These are phyloP conservation scores for Pteropus rufus DNA, from an alignment of 2,797 vertebrate genomes.

Conservation along the genomic window DNA sequence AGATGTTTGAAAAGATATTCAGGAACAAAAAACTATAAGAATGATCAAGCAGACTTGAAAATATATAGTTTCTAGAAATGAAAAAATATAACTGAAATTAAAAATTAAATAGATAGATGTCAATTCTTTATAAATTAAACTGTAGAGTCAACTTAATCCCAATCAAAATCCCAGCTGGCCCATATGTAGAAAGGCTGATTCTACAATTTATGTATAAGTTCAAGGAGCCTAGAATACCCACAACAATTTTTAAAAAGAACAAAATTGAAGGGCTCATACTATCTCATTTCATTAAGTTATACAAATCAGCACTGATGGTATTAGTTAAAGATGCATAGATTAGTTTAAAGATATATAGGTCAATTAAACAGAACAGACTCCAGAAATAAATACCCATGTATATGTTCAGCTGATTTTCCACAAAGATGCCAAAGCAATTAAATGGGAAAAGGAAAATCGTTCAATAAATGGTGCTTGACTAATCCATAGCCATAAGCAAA, in stretches of 20 bases:
- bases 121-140: neutral
- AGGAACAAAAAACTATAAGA: neutral
- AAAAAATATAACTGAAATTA: slow-evolving; percentile 23
- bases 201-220: neutral
- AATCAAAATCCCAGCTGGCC: neutral
- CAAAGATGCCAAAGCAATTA: neutral
- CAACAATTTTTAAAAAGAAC: neutral
- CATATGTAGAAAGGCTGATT: neutral
- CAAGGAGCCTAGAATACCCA: neutral
- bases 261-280: neutral
- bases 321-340: neutral
- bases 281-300: neutral
- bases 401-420: neutral
- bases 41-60: neutral
- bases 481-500: neutral
- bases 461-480: neutral
- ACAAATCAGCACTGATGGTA: neutral
- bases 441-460: neutral
- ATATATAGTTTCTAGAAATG: neutral
- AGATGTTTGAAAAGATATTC: neutral
- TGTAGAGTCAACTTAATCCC: neutral
- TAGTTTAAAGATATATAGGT: neutral
- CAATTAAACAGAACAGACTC: neutral
- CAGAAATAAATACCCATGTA: neutral
- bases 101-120: neutral